Evolutionary conservation across 2,797 vertebrate genomes (phyloP), one percentile per base, ranked within the genome.

Genomic region (Arrhamphus sclerolepis): DNA sequence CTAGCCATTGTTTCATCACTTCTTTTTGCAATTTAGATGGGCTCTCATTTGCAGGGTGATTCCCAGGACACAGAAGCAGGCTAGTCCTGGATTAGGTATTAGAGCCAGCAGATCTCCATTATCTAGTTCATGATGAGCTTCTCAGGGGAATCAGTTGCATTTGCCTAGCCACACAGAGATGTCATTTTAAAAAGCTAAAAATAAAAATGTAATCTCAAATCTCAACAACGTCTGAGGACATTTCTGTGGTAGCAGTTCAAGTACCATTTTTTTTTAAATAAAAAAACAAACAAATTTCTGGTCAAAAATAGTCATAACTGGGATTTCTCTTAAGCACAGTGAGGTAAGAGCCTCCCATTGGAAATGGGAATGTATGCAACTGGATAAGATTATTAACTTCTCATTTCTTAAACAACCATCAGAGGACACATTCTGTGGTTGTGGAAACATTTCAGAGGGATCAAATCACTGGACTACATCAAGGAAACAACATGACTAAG

Each of bases 1-100:
- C 17, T 53, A 21, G 46, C 40, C n/a, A 5, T 4, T 3, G 21
- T 67, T 61, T 72, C 61, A 68, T 67, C 62, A 46, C 48, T 56
- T 46, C 22, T 6, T 26, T 57, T 53, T 58, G 50, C 53, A 38
- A 43, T 6, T 40, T 24, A 59, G 19, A 10, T 2, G 6, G 46
- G 24, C 26, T 42, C 41, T 28, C 20, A 65, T 70, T 34, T 13
- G 1, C 0, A 2, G 39, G 54, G 41, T 17, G 50, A 66, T 38
- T 72, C 52, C 24, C 22, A 5, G 43, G 60, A 46, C 59, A 44
- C 50, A 41, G 72, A 58, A 54, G 21, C 60, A 70, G 62, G 58
- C 57, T 21, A 58, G 67, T 75, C 52, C 69, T 68, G 57, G 54
- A 77, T 66, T 61, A 66, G 54, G 68, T 70, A 53, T 64, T 64